A percentile compares a stretch with the other conserved stretches of the same genome.
Evolutionary conservation across 2,797 vertebrate genomes (phyloP).

Genomic region (Molossus alvarezi): DNA sequence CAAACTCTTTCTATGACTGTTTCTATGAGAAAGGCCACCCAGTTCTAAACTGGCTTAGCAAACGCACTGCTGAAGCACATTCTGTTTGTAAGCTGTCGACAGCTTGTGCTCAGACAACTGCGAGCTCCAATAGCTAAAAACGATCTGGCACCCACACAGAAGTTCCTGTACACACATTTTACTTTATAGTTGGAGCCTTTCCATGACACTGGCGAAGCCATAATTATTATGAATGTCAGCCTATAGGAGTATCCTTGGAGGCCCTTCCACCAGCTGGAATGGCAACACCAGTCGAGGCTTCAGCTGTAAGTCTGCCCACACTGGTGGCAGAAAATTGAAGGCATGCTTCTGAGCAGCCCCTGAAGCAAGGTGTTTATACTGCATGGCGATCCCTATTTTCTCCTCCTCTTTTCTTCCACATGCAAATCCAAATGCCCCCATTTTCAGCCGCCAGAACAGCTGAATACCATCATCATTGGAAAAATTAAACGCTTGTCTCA

Average conservation of each 20-base stretch:
- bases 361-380: background rate
- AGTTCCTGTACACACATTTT: background rate
- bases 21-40: background rate
- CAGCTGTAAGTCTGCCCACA: conserved; percentile 27
- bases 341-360: conserved; percentile 34
- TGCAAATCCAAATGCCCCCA: conserved; percentile 73
- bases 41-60: background rate
- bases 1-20: background rate
- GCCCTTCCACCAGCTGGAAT: background rate
- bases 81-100: background rate
- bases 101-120: conserved; percentile 25
- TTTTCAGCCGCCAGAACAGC: conserved; percentile 63
- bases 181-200: conserved; percentile 40
- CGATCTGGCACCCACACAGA: background rate
- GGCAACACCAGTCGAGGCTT: background rate
- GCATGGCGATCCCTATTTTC: conserved; percentile 21
- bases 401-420: conserved; percentile 61
- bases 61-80: background rate
- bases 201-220: background rate
- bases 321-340: background rate
- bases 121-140: conserved; percentile 51
- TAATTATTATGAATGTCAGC: conserved; percentile 41
- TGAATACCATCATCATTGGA: conserved; percentile 56
- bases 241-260: background rate
- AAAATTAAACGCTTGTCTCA: conserved; percentile 63